phyloP scores from a whole-genome alignment of 1,140 invertebrate genomes.

The Spodoptera litura region DNA sequence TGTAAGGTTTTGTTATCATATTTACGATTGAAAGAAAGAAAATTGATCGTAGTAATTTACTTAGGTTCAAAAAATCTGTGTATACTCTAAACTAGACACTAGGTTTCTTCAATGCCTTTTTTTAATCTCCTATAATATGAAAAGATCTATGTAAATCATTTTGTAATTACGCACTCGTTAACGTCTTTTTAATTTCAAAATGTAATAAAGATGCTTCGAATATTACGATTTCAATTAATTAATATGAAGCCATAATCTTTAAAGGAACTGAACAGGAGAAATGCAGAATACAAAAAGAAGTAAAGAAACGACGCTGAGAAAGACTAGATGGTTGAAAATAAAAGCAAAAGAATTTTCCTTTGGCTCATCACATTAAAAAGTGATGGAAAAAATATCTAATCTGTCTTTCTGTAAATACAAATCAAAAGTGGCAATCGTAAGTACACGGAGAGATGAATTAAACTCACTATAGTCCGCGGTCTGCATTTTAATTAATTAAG shows the following conservation, averaged over 20 bases:
- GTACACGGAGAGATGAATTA: constrained; percentile 58
- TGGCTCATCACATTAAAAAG: constrained; percentile 29
- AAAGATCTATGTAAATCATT: too few relatives aligned
- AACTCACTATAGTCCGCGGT: constrained; percentile 67
- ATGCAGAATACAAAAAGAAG: constrained; percentile 30
- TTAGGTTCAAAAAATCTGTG: too few relatives aligned
- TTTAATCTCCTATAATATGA: too few relatives aligned
- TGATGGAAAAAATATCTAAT: constrained; percentile 37
- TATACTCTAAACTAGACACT: too few relatives aligned
- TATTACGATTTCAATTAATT: constrained; percentile 15
- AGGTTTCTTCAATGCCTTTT: too few relatives aligned
- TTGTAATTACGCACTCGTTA: too few relatives aligned
- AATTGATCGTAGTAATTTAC: too few relatives aligned
- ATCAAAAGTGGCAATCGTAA: constrained; percentile 70
- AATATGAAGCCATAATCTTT: constrained; percentile 17
- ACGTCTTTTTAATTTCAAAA: not conserved
- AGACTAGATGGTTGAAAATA: constrained; percentile 14
- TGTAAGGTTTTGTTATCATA: too few relatives aligned
- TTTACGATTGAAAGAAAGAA: too few relatives aligned
- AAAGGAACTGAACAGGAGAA: constrained; percentile 18
- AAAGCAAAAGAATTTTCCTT: constrained; percentile 23
- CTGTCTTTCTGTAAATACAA: constrained; percentile 58
- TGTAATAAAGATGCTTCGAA: not conserved
- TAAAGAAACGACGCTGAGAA: not conserved
- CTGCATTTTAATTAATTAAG: constrained; percentile 81